These are phyloP conservation scores for Sula dactylatra DNA, from an alignment of 2,113 vertebrate species.

Conservation along the genomic window DNA sequence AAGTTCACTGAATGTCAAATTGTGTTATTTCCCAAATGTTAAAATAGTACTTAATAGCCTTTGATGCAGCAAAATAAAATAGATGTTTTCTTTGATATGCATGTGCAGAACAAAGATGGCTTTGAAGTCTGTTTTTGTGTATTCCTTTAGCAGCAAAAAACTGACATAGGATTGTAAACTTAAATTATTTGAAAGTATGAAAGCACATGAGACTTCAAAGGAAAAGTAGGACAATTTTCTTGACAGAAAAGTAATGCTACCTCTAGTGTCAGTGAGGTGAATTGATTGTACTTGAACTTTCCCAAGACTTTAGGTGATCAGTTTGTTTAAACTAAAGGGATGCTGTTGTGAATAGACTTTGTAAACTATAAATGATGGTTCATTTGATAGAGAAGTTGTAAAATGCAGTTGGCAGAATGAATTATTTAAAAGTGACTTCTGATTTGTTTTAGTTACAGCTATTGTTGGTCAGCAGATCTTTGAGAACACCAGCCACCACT, in stretches of 20 bases:
- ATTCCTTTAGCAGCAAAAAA: conserved; percentile 21
- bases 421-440: not conserved
- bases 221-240: conserved; percentile 47
- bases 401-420: not conserved
- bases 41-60: conserved; percentile 73
- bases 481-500: not conserved
- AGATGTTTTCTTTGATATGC: conserved; percentile 71
- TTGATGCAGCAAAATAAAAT: conserved; percentile 76
- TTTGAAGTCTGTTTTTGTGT: conserved; percentile 52
- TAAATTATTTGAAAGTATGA: conserved; percentile 26
- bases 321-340: not conserved
- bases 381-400: not conserved
- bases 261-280: conserved; percentile 12
- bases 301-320: not conserved
- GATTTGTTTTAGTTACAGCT: not conserved
- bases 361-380: not conserved
- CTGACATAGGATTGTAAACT: not conserved
- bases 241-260: not conserved
- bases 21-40: conserved; percentile 73
- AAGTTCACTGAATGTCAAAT: conserved; percentile 71
- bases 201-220: conserved; percentile 25
- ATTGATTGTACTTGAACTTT: conserved; percentile 12
- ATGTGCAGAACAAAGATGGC: conserved; percentile 45
- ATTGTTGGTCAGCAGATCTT: not conserved
- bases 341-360: not conserved